These are phyloP conservation scores for Clarias pachynema DNA, from an alignment of 2,797 vertebrate genomes.

Conservation along the genomic window DNA sequence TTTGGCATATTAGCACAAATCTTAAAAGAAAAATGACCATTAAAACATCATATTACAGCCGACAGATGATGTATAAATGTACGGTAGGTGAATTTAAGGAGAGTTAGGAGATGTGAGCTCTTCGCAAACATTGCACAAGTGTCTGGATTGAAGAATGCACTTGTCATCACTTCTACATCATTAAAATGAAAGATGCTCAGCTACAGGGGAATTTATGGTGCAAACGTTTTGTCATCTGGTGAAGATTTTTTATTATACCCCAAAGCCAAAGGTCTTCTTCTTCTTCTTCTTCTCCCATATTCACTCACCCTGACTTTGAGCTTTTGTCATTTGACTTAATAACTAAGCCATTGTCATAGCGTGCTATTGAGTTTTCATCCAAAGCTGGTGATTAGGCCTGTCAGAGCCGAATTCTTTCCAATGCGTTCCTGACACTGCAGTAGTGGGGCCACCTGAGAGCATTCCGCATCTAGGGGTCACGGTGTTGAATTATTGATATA, in stretches of 20 bases:
- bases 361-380: constrained; percentile 34
- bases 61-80: neutral
- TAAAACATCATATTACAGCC: neutral
- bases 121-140: constrained; percentile 17
- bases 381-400: constrained; percentile 45
- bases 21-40: neutral
- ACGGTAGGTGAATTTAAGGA: neutral
- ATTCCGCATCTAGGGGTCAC: constrained; percentile 54
- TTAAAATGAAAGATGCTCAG: constrained; percentile 55
- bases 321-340: constrained; percentile 24
- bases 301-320: constrained; percentile 30
- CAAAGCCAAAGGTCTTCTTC: constrained; percentile 41
- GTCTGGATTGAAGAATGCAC: constrained; percentile 40
- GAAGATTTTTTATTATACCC: constrained; percentile 44
- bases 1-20: neutral
- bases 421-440: constrained; percentile 59
- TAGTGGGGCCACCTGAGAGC: constrained; percentile 61
- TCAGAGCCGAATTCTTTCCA: constrained; percentile 61
- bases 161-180: constrained; percentile 44
- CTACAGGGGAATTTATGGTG: constrained; percentile 40
- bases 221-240: constrained; percentile 39
- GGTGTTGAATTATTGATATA: constrained; percentile 71
- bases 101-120: constrained; percentile 9
- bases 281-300: constrained; percentile 22
- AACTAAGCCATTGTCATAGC: constrained; percentile 22